phyloP scores from a whole-genome alignment of 2,888 invertebrate genomes.

The Ichneumon xanthorius region DNA sequence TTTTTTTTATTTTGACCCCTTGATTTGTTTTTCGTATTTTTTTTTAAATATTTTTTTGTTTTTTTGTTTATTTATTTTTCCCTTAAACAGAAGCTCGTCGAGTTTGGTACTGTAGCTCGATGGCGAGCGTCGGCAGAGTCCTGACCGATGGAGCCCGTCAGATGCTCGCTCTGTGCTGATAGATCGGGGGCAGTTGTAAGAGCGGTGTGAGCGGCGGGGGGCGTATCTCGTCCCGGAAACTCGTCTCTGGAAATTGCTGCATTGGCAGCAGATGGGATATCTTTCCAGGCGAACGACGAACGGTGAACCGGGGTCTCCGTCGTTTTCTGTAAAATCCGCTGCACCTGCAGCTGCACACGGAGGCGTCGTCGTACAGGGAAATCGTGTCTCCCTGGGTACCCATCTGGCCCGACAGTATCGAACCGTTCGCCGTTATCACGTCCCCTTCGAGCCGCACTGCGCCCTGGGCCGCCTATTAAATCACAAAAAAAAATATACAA shows the following conservation, averaged over 20 bases:
- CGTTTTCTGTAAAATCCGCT: slow-evolving; percentile 83
- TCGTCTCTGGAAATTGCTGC: slow-evolving; percentile 82
- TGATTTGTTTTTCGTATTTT: slow-evolving; percentile 23
- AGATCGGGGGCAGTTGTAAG: slow-evolving; percentile 81
- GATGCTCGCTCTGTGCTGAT: slow-evolving; percentile 84
- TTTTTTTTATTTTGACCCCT: slow-evolving; percentile 1
- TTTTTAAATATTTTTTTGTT: neutral
- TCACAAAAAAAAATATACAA: slow-evolving; percentile 22
- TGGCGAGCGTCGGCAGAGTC: slow-evolving; percentile 71
- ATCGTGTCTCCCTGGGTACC: slow-evolving; percentile 84
- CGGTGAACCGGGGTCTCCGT: slow-evolving; percentile 85
- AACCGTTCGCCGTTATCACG: slow-evolving; percentile 97
- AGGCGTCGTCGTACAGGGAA: slow-evolving; percentile 83
- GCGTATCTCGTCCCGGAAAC: slow-evolving; percentile 75
- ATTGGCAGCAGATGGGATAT: slow-evolving; percentile 86
- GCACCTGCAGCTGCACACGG: slow-evolving; percentile 85
- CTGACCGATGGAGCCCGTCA: slow-evolving; percentile 77
- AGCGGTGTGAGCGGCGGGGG: slow-evolving; percentile 81
- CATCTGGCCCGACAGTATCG: slow-evolving; percentile 91
- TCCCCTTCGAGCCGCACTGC: slow-evolving; percentile 98
- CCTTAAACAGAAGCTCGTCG: slow-evolving; percentile 70
- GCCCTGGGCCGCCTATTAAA: slow-evolving; percentile 94
- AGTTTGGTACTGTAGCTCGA: slow-evolving; percentile 68
- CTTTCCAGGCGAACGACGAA: slow-evolving; percentile 86
- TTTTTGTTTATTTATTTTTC: slow-evolving; percentile 11